Base-by-base conservation (phyloP, 2,797 vertebrate genomes). In the Acrossocheilus fasciatus region DNA sequence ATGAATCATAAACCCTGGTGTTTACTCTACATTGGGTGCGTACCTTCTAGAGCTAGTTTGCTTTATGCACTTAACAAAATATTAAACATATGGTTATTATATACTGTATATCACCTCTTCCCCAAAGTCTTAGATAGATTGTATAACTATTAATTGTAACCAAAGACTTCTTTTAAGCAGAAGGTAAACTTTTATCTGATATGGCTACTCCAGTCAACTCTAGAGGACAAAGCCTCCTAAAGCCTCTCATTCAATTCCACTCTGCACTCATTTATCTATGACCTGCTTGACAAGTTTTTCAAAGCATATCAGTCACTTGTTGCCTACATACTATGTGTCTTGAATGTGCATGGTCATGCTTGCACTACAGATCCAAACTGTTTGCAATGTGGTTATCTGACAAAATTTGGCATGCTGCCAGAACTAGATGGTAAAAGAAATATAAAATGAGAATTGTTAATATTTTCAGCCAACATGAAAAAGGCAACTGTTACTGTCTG, bases 271-370 rank as follows among this genome's bases (percentile, higher is more conserved):
- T 64, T 62, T 80, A 66, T 50, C 54, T 41, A 54, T 62, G 8
- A 81, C 41, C 45, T 41, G 78, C 43, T 36, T 74, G 20, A 39
- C 77, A 50, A 41, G 68, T 74, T 64, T 81, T 81, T 64, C 34
- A 66, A 17, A 66, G 30, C 78, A 66, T 57, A 45, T 39, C 6
- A 0, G 50, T 23, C 43, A 52, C 14, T 54, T 84, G 62, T 47
- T 9, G 4, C n/a, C n/a, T 82, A 70, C 45, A 52, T 54, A 64
- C 20, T 23, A 8, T 17, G 5, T 30, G n/a, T 72, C 43, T 70
- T 23, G 4, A 66, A 64, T 62, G 17, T 54, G 78, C 76, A 45
- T 15, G 2, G 54, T 81, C 84, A 86, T 6, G 15, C 43, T 52
- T 74, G 57, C 45, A 30, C n/a, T 30, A 50, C 62, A 68, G 23